Percentiles rank a stretch among this genome's conserved stretches.
phyloP scores from a whole-genome alignment of 2,113 vertebrate species.

The Pluvialis apricaria region DNA sequence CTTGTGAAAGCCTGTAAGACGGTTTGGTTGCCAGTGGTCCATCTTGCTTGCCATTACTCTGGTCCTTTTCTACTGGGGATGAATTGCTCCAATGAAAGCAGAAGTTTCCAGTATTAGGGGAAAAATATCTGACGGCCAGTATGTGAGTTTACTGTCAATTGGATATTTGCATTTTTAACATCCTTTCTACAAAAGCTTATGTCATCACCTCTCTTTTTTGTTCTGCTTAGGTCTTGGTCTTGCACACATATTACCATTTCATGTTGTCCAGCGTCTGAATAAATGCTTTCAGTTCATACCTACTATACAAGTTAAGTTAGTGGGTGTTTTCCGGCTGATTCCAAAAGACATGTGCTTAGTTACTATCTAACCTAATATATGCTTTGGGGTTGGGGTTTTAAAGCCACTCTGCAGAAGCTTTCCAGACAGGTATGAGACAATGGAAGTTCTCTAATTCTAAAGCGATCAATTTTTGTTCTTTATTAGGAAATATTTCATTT shows the following conservation, averaged over 20 bases:
- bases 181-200: not conserved
- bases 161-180: not conserved
- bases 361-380: not conserved
- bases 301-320: not conserved
- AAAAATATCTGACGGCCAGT: not conserved
- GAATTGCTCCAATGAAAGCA: not conserved
- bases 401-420: not conserved
- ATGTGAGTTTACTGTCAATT: not conserved
- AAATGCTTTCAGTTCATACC: not conserved
- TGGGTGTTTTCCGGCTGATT: not conserved
- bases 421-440: not conserved
- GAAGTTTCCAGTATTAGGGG: not conserved
- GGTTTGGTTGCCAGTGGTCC: not conserved
- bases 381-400: not conserved
- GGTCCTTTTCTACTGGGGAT: not conserved
- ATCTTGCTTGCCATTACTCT: not conserved
- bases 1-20: not conserved
- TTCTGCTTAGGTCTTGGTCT: not conserved
- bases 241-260: not conserved
- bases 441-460: not conserved
- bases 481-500: not conserved
- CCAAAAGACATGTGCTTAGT: not conserved
- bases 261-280: not conserved
- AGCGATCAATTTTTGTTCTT: not conserved
- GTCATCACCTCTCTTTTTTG: not conserved